Evolutionary conservation across 2,797 vertebrate species (phyloP).

Genomic region (Scolopax bukidnonensis): DNA sequence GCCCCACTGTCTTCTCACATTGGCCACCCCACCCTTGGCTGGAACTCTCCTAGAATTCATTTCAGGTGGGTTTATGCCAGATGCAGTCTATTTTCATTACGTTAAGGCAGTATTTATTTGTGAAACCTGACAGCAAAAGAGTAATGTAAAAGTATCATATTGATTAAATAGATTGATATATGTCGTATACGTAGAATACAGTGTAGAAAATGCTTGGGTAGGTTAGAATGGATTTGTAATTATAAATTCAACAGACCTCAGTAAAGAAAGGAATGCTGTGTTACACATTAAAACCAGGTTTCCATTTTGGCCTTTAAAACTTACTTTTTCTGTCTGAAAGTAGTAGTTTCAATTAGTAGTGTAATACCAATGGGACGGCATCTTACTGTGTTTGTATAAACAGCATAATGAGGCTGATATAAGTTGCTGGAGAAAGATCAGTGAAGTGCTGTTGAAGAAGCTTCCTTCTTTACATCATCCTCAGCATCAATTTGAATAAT

Average conservation of each 20-base stretch:
- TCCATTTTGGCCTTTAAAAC: slow-evolving; percentile 6
- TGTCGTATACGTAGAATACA: no score
- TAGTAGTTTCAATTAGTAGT: slow-evolving; percentile 2
- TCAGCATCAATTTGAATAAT: slow-evolving; percentile 69
- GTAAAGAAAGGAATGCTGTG: not conserved
- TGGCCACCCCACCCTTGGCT: not conserved
- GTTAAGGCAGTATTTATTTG: not conserved
- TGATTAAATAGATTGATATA: not conserved
- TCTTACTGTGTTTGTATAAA: slow-evolving; percentile 47
- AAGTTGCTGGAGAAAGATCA: slow-evolving; percentile 57
- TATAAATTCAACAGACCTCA: not conserved
- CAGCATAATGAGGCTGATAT: slow-evolving; percentile 2
- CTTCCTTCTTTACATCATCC: slow-evolving; percentile 66
- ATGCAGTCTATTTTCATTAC: not conserved
- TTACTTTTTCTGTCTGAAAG: not conserved
- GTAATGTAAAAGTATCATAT: not conserved
- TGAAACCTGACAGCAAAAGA: slow-evolving; percentile 18
- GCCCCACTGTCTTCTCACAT: rapidly evolving
- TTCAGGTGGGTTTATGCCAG: not conserved
- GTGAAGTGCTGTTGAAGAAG: slow-evolving; percentile 60
- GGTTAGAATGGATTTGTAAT: not conserved
- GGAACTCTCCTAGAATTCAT: not conserved
- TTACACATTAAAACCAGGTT: not conserved
- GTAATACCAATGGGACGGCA: slow-evolving; percentile 44
- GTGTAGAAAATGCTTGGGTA: not conserved